These are phyloP conservation scores for Drosophila bocki DNA, from an alignment of 1,140 invertebrate genomes.

Conservation along the genomic window DNA sequence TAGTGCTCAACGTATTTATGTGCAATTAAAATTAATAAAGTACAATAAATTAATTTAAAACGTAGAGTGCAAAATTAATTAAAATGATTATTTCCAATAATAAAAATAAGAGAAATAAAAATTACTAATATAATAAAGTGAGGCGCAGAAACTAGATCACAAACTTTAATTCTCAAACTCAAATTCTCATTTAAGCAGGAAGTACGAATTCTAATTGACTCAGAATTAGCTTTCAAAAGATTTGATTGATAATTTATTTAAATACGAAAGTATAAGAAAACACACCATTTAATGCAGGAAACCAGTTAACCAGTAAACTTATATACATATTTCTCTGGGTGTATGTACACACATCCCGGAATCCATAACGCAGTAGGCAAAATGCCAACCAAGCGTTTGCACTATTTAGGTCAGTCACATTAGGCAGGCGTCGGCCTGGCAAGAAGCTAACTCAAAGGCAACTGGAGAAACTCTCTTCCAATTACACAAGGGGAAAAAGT, in stretches of 20 bases:
- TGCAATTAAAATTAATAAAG: not conserved
- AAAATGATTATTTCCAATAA: not conserved
- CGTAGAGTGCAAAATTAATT: not conserved
- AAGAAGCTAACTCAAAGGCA: slow-evolving; percentile 38
- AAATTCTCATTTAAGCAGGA: no score
- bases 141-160: not conserved
- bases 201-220: no score
- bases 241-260: no score
- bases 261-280: no score
- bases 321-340: slow-evolving; percentile 1
- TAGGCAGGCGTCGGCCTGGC: slow-evolving; percentile 71
- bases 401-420: slow-evolving; percentile 83
- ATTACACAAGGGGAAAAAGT: slow-evolving; percentile 9
- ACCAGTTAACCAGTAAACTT: not conserved
- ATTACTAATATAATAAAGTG: not conserved
- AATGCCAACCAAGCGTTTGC: slow-evolving; percentile 64
- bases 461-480: not conserved
- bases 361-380: slow-evolving; percentile 35
- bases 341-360: slow-evolving; percentile 22
- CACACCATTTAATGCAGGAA: no score
- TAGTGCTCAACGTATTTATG: not conserved
- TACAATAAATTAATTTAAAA: not conserved
- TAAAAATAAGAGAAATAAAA: not conserved
- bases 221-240: no score
- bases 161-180: not conserved